Conservation (phyloP, 35 echinoderm and acorn worm genomes). For the Stichopus chloronotus region DNA sequence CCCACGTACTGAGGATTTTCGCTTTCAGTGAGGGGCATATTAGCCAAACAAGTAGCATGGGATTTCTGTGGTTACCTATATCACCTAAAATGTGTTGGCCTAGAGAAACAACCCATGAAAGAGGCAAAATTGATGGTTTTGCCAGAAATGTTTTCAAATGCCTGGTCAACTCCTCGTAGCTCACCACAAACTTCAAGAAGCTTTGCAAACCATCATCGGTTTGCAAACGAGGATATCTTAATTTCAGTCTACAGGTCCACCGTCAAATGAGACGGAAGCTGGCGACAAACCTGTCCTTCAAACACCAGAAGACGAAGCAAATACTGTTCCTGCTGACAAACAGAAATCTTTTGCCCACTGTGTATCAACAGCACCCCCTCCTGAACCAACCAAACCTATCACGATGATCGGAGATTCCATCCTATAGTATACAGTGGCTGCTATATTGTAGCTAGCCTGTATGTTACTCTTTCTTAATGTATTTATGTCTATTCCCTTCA, state of each 20-base stretch:
- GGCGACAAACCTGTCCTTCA: too few species aligned
- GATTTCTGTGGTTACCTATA: not conserved
- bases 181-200: constrained; percentile 1
- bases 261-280: not conserved
- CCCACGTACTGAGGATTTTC: not conserved
- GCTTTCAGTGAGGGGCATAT: not conserved
- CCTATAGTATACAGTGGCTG: too few species aligned
- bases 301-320: too few species aligned
- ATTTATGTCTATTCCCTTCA: too few species aligned
- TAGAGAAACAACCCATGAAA: constrained; percentile 20
- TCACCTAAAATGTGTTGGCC: not conserved
- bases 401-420: too few species aligned
- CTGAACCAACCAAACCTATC: too few species aligned
- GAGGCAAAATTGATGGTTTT: constrained; percentile 39
- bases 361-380: too few species aligned
- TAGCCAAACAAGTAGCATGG: not conserved
- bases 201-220: not conserved
- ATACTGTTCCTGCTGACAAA: too few species aligned
- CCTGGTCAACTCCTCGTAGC: not conserved
- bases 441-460: too few species aligned
- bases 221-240: not conserved
- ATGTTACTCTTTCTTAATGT: too few species aligned
- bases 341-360: too few species aligned
- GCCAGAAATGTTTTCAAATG: constrained; percentile 2
- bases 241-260: not conserved